A percentile compares a stretch with the other conserved stretches of the same genome.
Evolutionary conservation across 2,888 invertebrate species (phyloP).

Genomic region (Teleiodes luculella): DNA sequence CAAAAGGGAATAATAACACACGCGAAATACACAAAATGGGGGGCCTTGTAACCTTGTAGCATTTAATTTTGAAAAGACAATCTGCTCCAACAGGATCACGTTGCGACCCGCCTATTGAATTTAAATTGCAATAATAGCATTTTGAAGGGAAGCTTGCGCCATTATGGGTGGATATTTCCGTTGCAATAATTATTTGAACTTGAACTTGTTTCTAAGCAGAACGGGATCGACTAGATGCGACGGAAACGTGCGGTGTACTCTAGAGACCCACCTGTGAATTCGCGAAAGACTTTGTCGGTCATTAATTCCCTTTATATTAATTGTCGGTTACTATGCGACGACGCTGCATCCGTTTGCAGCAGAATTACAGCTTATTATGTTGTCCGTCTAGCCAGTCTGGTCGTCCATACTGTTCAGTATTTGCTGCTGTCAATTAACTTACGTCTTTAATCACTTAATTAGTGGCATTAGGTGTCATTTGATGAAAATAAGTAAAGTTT

Average conservation of each 20-base stretch:
- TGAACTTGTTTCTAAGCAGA: constrained; percentile 39
- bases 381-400: constrained; percentile 40
- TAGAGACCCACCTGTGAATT: constrained; percentile 55
- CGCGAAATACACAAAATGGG: constrained; percentile 47
- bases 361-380: constrained; percentile 58
- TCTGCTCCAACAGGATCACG: constrained; percentile 57
- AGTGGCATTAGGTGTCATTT: constrained; percentile 15
- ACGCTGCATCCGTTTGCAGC: constrained; percentile 56
- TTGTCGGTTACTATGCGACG: constrained; percentile 56
- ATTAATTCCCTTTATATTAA: constrained; percentile 59
- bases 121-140: constrained; percentile 71
- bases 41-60: constrained; percentile 46
- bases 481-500: constrained; percentile 5
- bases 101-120: constrained; percentile 54
- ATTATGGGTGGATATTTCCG: constrained; percentile 72
- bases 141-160: constrained; percentile 57
- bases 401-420: constrained; percentile 25
- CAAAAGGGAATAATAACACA: constrained; percentile 59
- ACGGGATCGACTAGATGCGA: constrained; percentile 55
- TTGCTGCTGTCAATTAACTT: constrained; percentile 21
- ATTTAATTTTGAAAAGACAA: constrained; percentile 74
- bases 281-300: constrained; percentile 52
- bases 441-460: constrained; percentile 20
- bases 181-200: constrained; percentile 59
- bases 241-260: constrained; percentile 36